phyloP scores from a whole-genome alignment of 2,113 vertebrate genomes.

The Prionailurus viverrinus region DNA sequence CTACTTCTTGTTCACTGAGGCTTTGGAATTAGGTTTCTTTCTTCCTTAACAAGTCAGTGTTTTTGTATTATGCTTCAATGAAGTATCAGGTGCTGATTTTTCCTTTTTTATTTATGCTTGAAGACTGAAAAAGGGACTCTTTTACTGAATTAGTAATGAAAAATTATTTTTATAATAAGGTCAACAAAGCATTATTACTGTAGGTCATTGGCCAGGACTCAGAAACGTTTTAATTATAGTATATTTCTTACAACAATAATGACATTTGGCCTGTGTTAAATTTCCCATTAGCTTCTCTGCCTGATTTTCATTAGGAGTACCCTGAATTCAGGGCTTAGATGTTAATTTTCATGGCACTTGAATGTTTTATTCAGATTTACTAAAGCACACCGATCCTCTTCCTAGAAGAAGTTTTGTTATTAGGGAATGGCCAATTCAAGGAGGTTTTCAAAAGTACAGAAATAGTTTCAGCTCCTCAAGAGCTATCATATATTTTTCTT shows the following conservation, averaged over 20 bases:
- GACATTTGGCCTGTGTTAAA: slow-evolving; percentile 83
- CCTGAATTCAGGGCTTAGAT: slow-evolving; percentile 77
- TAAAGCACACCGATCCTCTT: slow-evolving; percentile 51
- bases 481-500: slow-evolving; percentile 7
- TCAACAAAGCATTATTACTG: slow-evolving; percentile 81
- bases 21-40: slow-evolving; percentile 58
- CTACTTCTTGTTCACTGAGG: background rate
- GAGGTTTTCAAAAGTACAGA: slow-evolving; percentile 8
- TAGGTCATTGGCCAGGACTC: slow-evolving; percentile 77
- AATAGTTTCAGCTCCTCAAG: background rate
- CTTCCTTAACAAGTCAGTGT: background rate
- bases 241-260: slow-evolving; percentile 79
- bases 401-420: slow-evolving; percentile 46
- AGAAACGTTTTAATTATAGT: slow-evolving; percentile 80
- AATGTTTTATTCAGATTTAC: slow-evolving; percentile 78
- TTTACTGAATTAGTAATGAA: slow-evolving; percentile 80
- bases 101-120: slow-evolving; percentile 63
- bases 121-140: slow-evolving; percentile 69
- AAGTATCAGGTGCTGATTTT: slow-evolving; percentile 62
- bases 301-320: slow-evolving; percentile 78
- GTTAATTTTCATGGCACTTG: slow-evolving; percentile 77
- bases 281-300: slow-evolving; percentile 80
- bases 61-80: background rate
- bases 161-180: slow-evolving; percentile 82
- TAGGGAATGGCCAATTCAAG: background rate